A percentile compares a stretch with the other conserved stretches of the same genome.
phyloP scores from a whole-genome alignment of 2,113 vertebrate species.

The Conger conger region DNA sequence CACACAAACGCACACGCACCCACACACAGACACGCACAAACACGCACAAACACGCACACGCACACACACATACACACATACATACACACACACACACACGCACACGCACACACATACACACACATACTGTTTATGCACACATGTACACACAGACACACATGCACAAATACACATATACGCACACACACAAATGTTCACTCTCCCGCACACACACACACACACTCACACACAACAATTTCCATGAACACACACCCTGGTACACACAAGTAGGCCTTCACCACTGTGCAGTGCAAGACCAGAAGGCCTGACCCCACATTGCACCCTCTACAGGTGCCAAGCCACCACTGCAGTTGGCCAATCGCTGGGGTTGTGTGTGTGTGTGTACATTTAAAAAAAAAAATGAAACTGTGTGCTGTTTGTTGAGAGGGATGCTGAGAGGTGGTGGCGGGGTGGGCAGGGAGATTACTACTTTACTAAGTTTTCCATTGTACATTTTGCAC shows the following conservation, averaged over 20 bases:
- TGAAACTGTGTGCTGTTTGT: conserved; percentile 15
- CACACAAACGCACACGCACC: conserved; percentile 23
- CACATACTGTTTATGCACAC: conserved; percentile 15
- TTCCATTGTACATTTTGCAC: conserved; percentile 31
- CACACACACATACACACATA: not conserved
- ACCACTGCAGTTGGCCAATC: not conserved
- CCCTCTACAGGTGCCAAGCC: conserved; percentile 20
- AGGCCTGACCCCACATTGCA: not conserved
- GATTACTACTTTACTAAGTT: conserved; percentile 32
- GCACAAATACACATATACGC: not conserved
- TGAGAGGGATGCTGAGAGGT: conserved; percentile 16
- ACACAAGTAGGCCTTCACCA: conserved; percentile 20
- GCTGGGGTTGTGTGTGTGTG: not conserved
- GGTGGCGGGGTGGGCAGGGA: not conserved
- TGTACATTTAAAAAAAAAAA: conserved; percentile 1
- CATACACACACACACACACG: not conserved
- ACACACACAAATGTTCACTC: too few relatives aligned
- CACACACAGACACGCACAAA: too few relatives aligned
- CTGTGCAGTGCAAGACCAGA: conserved; percentile 28
- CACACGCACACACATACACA: conserved; percentile 14
- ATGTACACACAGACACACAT: not conserved
- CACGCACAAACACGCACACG: not conserved
- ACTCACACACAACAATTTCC: not conserved
- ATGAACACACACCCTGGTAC: not conserved
- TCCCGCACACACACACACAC: not conserved